Percentiles rank a stretch among this genome's conserved stretches.
Evolutionary conservation across 2,797 vertebrate genomes (phyloP).

Genomic region (Protosalanx chinensis): DNA sequence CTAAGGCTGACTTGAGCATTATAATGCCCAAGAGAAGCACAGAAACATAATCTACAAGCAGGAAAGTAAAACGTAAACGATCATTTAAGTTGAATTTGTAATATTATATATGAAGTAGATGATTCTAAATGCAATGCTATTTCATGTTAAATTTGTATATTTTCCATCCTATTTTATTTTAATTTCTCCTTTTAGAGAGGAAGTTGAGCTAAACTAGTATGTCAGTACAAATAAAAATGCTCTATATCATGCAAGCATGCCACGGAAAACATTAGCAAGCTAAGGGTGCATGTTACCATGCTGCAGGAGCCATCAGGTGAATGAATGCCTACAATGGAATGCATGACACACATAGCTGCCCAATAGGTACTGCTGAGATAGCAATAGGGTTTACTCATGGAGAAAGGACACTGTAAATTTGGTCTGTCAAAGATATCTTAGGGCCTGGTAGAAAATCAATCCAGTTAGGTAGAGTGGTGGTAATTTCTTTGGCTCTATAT

Average conservation of each 20-base stretch:
- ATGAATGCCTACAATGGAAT: background rate
- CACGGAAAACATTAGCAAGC: background rate
- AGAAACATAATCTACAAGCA: background rate
- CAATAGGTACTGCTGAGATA: slow-evolving; percentile 5
- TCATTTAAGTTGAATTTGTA: too few species aligned
- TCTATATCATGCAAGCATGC: background rate
- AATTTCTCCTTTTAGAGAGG: background rate
- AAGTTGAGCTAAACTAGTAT: background rate
- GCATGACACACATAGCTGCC: slow-evolving; percentile 2
- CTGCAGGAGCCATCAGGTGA: background rate
- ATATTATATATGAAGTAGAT: background rate
- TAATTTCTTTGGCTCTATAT: slow-evolving; percentile 22
- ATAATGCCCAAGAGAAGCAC: background rate
- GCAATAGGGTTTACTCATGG: slow-evolving; percentile 15
- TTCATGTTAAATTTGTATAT: background rate
- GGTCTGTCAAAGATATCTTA: slow-evolving; percentile 19
- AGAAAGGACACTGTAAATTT: slow-evolving; percentile 20
- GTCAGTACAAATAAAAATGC: background rate
- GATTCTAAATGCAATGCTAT: background rate
- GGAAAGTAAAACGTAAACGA: background rate
- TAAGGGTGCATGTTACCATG: background rate
- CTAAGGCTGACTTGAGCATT: background rate
- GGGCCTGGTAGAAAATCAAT: slow-evolving; percentile 16
- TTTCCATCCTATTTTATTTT: background rate
- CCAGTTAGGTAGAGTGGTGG: slow-evolving; percentile 13